These are phyloP conservation scores for Chiloscyllium plagiosum DNA, from an alignment of 2,113 vertebrate species.

Conservation along the genomic window DNA sequence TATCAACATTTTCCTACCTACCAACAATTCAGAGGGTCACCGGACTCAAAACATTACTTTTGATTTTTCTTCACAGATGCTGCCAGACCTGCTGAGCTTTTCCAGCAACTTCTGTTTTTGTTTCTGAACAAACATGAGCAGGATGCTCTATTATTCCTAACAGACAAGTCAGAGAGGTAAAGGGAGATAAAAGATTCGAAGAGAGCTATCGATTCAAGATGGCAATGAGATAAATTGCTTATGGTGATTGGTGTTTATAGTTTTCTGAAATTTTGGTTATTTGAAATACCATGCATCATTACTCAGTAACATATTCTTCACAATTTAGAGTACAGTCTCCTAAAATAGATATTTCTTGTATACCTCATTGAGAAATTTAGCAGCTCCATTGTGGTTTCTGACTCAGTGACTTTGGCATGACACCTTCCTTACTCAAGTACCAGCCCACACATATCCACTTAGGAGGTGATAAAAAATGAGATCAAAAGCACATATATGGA, in stretches of 20 bases:
- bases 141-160: background rate
- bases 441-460: slow-evolving; percentile 2
- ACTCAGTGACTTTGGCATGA: background rate
- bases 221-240: background rate
- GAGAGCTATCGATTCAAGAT: background rate
- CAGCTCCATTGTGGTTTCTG: background rate
- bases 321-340: slow-evolving; percentile 7
- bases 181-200: background rate
- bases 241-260: background rate
- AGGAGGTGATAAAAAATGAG: slow-evolving; percentile 17
- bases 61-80: too few relatives aligned
- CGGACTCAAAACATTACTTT: too few relatives aligned
- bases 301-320: background rate
- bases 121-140: background rate
- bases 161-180: background rate
- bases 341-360: background rate
- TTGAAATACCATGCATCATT: background rate
- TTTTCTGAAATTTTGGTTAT: background rate
- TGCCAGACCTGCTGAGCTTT: too few relatives aligned
- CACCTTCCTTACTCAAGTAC: slow-evolving; percentile 16
- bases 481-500: background rate
- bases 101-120: too few relatives aligned
- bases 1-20: too few relatives aligned
- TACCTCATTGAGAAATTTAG: background rate
- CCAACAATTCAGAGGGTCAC: too few relatives aligned